Evolutionary conservation across 2,797 vertebrate genomes (phyloP).

Genomic region (Phoeniculus purpureus): DNA sequence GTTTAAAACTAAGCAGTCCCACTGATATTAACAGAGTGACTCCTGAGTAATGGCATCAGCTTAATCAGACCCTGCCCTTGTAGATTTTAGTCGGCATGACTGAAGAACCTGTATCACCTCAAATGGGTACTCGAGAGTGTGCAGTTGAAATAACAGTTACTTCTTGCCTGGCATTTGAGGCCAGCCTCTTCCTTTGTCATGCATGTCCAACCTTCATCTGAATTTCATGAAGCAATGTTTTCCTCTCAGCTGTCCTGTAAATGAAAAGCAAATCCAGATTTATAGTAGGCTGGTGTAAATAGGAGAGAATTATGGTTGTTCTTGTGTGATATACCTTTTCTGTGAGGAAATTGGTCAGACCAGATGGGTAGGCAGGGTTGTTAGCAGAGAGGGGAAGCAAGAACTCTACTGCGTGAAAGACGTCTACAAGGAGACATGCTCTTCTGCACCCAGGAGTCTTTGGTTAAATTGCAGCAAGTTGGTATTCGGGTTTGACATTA

Average conservation of each 20-base stretch:
- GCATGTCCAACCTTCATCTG: neutral
- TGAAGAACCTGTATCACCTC: neutral
- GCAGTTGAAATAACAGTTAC: neutral
- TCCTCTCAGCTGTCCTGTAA: neutral
- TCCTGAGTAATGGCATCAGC: neutral
- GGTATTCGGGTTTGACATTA: neutral
- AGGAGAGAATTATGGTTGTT: neutral
- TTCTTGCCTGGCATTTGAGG: neutral
- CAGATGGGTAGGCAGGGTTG: neutral
- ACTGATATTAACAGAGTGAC: neutral
- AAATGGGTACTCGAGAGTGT: neutral
- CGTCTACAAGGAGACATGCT: neutral
- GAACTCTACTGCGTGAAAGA: accelerated
- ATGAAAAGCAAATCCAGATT: neutral
- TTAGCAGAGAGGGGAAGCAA: neutral
- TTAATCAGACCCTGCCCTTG: neutral
- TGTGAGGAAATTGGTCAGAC: neutral
- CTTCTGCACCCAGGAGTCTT: neutral
- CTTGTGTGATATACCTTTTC: neutral
- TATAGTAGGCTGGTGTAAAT: neutral
- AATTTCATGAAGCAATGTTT: neutral
- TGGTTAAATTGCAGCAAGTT: neutral
- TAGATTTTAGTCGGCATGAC: neutral
- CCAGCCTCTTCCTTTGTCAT: neutral
- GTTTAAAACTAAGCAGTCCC: neutral